A percentile compares a stretch with the other conserved stretches of the same genome.
phyloP scores from a whole-genome alignment of 2,113 vertebrate species.

The Thunnus thynnus region DNA sequence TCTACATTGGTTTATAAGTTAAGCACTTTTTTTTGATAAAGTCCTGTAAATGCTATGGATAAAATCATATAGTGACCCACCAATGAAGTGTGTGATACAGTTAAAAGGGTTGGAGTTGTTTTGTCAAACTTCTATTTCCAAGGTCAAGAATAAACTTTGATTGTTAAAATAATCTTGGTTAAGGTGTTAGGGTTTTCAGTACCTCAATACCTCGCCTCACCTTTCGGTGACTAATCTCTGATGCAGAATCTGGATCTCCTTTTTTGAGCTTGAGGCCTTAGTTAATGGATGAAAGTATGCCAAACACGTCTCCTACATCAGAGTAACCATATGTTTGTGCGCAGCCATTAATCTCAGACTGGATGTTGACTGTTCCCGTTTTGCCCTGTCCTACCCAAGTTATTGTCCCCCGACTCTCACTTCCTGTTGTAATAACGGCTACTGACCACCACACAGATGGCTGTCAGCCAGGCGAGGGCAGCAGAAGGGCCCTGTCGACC shows the following conservation, averaged over 20 bases:
- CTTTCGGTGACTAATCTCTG: slow-evolving; percentile 43
- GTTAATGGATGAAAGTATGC: slow-evolving; percentile 68
- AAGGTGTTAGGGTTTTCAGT: background rate
- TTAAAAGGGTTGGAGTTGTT: background rate
- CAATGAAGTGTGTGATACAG: background rate
- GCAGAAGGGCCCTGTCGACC: slow-evolving; percentile 76
- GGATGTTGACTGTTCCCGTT: slow-evolving; percentile 71
- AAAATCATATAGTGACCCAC: background rate
- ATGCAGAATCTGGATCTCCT: slow-evolving; percentile 46
- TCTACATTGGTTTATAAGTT: background rate
- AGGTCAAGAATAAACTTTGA: slow-evolving; percentile 6
- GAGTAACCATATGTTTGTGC: slow-evolving; percentile 79
- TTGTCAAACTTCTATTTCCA: background rate
- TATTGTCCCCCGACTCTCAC: slow-evolving; percentile 65
- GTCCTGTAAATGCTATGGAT: background rate
- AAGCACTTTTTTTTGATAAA: background rate
- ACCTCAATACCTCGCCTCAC: background rate
- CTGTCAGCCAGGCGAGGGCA: slow-evolving; percentile 75
- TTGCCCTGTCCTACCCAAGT: slow-evolving; percentile 70
- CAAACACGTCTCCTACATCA: slow-evolving; percentile 74
- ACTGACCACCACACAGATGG: slow-evolving; percentile 80
- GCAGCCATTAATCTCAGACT: slow-evolving; percentile 75
- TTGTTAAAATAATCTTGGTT: background rate
- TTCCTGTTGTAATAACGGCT: slow-evolving; percentile 69
- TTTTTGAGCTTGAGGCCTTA: slow-evolving; percentile 54